phyloP scores from a whole-genome alignment of 2,113 vertebrate genomes.

The Panthera tigris region DNA sequence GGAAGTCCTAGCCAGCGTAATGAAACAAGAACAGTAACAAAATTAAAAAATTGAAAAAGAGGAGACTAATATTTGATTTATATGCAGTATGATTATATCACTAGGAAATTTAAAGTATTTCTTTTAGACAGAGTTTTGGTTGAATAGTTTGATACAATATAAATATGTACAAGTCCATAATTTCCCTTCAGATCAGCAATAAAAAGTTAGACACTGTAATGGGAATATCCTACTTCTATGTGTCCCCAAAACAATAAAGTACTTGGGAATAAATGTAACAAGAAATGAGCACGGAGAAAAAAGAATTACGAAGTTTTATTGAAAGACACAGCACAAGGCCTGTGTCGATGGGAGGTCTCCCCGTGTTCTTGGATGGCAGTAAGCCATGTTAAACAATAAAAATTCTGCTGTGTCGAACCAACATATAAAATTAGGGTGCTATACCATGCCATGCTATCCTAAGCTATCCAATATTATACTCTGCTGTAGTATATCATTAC shows the following conservation, averaged over 20 bases:
- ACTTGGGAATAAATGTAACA: neutral
- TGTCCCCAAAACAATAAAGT: neutral
- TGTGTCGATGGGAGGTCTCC: neutral
- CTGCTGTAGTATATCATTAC: neutral
- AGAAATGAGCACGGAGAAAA: neutral
- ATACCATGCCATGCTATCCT: accelerated
- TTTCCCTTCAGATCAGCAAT: conserved; percentile 36
- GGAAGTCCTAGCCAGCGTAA: neutral
- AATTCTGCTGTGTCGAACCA: neutral
- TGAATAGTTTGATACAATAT: neutral
- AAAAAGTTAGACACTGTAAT: neutral
- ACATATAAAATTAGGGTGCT: neutral
- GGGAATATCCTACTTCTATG: neutral
- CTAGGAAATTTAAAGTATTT: conserved; percentile 2
- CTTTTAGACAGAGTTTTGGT: neutral
- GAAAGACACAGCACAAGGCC: neutral
- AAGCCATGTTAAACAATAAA: neutral
- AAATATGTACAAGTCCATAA: neutral
- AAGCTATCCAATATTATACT: neutral
- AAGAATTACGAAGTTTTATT: neutral
- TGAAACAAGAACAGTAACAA: neutral
- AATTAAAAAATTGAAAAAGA: neutral
- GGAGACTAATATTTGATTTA: neutral
- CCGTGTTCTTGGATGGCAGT: neutral
- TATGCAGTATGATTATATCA: neutral